Evolutionary conservation across 2,888 invertebrate species (phyloP).

Genomic region (Rhodophaea formosa): DNA sequence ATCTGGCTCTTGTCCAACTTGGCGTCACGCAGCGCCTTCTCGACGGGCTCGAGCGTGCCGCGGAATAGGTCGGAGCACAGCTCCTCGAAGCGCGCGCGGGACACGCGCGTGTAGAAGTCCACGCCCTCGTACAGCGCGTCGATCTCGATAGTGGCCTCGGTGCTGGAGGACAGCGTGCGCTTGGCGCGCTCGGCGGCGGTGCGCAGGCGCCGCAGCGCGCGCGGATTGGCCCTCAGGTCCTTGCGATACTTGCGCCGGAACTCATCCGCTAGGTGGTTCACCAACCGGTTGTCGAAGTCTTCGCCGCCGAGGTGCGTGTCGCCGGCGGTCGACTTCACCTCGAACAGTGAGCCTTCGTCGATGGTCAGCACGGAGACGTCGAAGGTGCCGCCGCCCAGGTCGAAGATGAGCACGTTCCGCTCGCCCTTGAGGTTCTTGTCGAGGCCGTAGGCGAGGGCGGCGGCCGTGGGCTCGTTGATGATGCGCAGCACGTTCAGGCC

Average conservation of each 20-base stretch:
- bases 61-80: conserved; percentile 84
- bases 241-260: conserved; percentile 84
- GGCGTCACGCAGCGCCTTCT: conserved; percentile 86
- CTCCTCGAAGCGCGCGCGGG: conserved; percentile 86
- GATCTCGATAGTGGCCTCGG: conserved; percentile 85
- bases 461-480: conserved; percentile 88
- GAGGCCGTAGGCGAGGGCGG: conserved; percentile 84
- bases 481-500: conserved; percentile 87
- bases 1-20: conserved; percentile 86
- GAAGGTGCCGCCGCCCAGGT: conserved; percentile 83
- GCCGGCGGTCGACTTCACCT: conserved; percentile 88
- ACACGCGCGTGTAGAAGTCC: conserved; percentile 83
- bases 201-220: conserved; percentile 83
- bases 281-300: conserved; percentile 81
- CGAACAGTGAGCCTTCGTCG: conserved; percentile 85
- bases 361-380: conserved; percentile 89
- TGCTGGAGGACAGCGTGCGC: conserved; percentile 85
- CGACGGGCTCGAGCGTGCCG: conserved; percentile 85
- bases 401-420: conserved; percentile 78
- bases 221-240: conserved; percentile 81
- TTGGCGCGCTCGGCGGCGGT: conserved; percentile 87
- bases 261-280: conserved; percentile 82
- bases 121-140: conserved; percentile 85
- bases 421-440: conserved; percentile 81
- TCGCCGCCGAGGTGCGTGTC: conserved; percentile 90